These are phyloP conservation scores for Limosa lapponica DNA, from an alignment of 2,797 vertebrate species.

Conservation along the genomic window DNA sequence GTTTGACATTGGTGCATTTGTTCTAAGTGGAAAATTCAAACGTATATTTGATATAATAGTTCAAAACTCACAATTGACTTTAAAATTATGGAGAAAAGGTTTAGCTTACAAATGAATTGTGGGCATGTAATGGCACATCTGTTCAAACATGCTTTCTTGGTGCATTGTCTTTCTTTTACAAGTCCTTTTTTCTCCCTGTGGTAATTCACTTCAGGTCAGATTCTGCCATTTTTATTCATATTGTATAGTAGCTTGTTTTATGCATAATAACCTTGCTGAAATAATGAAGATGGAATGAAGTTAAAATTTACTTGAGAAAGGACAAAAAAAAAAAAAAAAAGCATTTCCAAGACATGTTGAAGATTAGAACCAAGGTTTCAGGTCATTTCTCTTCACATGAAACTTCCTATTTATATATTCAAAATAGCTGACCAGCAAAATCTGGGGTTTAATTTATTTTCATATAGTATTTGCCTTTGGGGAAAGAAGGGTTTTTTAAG, in stretches of 20 bases:
- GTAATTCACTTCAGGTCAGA: constrained; percentile 9
- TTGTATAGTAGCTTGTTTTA: not conserved
- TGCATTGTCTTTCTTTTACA: not conserved
- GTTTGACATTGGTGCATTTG: not conserved
- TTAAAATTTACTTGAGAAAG: not conserved
- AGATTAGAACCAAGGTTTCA: not conserved
- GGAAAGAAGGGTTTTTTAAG: not conserved
- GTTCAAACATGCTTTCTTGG: not conserved
- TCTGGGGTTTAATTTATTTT: not conserved
- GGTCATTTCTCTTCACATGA: not conserved
- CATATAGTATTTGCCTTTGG: not conserved
- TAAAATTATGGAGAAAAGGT: not conserved
- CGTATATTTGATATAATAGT: not conserved
- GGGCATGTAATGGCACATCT: not conserved
- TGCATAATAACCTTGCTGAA: not conserved
- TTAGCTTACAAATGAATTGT: constrained; percentile 2
- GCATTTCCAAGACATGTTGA: not conserved
- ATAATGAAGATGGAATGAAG: not conserved
- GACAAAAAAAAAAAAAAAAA: not conserved
- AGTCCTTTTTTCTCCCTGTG: not conserved
- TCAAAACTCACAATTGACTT: constrained; percentile 13
- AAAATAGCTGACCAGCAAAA: not conserved
- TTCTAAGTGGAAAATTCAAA: not conserved
- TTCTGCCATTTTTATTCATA: constrained; percentile 21
- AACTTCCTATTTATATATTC: not conserved